Evolutionary conservation across 2,113 vertebrate genomes (phyloP).

Genomic region (Prionailurus bengalensis): DNA sequence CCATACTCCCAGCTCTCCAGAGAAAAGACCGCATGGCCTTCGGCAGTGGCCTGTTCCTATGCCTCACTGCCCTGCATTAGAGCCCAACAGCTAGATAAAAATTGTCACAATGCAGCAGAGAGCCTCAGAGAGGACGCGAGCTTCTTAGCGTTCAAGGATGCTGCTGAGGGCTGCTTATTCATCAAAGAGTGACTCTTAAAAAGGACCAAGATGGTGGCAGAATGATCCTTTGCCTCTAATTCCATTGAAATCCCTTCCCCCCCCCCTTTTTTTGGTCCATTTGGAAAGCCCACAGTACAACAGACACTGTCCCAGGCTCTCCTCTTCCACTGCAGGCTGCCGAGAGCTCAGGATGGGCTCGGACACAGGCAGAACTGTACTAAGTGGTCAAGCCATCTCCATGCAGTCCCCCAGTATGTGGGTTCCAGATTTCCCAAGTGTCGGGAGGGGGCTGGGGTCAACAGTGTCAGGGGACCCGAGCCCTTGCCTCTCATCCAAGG

Average conservation of each 20-base stretch:
- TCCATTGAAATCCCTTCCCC: not conserved
- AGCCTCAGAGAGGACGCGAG: not conserved
- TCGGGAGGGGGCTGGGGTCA: not conserved
- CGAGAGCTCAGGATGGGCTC: not conserved
- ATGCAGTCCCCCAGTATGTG: not conserved
- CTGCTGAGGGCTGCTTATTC: not conserved
- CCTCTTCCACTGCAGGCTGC: not conserved
- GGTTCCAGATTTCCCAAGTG: not conserved
- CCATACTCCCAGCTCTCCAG: not conserved
- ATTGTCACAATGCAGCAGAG: not conserved
- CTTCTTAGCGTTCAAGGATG: not conserved
- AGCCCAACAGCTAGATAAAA: not conserved
- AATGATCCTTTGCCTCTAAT: not conserved
- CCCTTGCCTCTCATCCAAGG: rapidly evolving
- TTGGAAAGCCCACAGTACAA: not conserved
- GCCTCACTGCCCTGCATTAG: not conserved
- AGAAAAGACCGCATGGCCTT: not conserved
- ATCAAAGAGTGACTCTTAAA: not conserved
- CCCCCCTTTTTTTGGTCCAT: not conserved
- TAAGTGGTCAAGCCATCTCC: not conserved
- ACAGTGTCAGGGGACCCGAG: rapidly evolving
- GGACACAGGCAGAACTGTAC: not conserved
- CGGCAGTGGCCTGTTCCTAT: not conserved
- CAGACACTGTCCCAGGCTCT: not conserved
- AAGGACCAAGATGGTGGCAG: not conserved